phyloP scores from a whole-genome alignment of 2,888 invertebrate species.

The Acronicta aceris region DNA sequence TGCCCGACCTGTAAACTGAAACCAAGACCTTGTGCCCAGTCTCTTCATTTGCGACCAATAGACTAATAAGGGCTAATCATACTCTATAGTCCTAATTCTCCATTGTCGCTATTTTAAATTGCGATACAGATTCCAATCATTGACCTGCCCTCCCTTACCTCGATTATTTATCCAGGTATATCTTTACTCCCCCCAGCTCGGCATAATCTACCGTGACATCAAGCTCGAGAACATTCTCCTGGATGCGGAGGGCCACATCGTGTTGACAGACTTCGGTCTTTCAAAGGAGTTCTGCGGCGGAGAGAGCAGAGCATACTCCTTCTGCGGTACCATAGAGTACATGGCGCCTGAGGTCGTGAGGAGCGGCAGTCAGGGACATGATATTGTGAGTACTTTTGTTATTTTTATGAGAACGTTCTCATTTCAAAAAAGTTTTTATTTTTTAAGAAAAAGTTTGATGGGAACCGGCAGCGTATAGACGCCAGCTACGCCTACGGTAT shows the following conservation, averaged over 20 bases:
- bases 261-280: conserved; percentile 98
- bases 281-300: conserved; percentile 96
- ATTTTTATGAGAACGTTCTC: background rate
- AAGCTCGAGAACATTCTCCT: conserved; percentile 99
- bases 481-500: too few species aligned
- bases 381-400: conserved; percentile 94
- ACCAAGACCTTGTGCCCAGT: too few species aligned
- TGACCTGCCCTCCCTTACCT: too few species aligned
- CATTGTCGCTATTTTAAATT: too few species aligned
- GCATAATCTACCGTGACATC: conserved; percentile 99
- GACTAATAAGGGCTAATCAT: too few species aligned
- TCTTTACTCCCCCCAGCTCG: conserved; percentile 91
- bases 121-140: too few species aligned
- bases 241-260: conserved; percentile 98
- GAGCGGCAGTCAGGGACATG: conserved; percentile 97
- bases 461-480: too few species aligned
- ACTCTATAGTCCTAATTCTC: too few species aligned
- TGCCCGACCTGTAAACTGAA: too few species aligned
- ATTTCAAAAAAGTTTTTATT: too few species aligned
- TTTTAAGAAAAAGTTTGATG: too few species aligned
- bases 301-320: conserved; percentile 97
- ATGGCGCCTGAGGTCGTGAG: conserved; percentile 97
- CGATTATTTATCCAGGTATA: background rate
- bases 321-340: conserved; percentile 99
- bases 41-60: too few species aligned